These are phyloP conservation scores for Lynx canadensis DNA, from an alignment of 2,113 vertebrate genomes.

Conservation along the genomic window DNA sequence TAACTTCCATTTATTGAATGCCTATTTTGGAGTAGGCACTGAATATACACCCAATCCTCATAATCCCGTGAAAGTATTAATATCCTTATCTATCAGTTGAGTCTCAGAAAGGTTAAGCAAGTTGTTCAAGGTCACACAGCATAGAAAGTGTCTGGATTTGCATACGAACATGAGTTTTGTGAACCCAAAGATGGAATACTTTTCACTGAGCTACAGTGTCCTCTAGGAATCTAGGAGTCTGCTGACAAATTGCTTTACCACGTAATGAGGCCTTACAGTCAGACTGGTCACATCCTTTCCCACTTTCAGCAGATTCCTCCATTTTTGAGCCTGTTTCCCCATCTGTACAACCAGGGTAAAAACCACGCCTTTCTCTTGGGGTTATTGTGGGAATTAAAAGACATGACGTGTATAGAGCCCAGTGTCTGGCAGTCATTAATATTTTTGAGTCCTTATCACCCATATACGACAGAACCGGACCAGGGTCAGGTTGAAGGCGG, in stretches of 20 bases:
- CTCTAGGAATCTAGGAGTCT: neutral
- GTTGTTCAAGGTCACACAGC: neutral
- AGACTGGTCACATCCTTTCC: neutral
- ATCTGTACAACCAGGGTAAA: neutral
- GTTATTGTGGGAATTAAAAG: neutral
- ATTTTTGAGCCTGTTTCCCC: neutral
- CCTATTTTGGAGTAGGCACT: neutral
- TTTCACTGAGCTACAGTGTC: neutral
- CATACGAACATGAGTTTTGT: neutral
- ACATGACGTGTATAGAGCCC: neutral
- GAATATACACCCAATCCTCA: neutral
- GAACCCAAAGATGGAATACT: neutral
- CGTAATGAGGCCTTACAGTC: neutral
- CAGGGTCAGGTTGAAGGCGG: neutral
- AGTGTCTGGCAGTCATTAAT: neutral
- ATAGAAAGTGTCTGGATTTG: neutral
- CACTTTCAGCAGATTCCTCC: neutral
- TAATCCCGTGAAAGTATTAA: neutral
- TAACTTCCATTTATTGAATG: neutral
- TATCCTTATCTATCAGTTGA: neutral
- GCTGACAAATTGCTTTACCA: neutral
- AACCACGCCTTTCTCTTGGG: neutral
- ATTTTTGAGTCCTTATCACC: neutral
- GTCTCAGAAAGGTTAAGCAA: conserved; percentile 21
- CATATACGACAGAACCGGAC: neutral